phyloP scores from a whole-genome alignment of 2,113 vertebrate species.

The Hippoglossus stenolepis region DNA sequence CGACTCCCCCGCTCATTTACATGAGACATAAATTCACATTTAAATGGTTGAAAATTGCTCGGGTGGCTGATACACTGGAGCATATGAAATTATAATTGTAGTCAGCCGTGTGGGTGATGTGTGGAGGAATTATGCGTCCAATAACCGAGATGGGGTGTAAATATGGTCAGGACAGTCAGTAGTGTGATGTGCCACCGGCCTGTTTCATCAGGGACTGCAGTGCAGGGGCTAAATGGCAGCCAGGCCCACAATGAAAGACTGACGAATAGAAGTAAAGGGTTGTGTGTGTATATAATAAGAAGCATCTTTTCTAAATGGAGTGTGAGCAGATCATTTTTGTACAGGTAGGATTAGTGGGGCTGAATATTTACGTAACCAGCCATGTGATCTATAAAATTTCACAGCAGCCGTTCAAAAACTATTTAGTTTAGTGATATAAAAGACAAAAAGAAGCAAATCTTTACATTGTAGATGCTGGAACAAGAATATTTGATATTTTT shows the following conservation, averaged over 20 bases:
- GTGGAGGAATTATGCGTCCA: slow-evolving; percentile 67
- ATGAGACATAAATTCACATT: slow-evolving; percentile 82
- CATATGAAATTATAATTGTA: slow-evolving; percentile 79
- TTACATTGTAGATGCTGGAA: background rate
- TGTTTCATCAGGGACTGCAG: slow-evolving; percentile 61
- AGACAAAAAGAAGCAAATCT: no score
- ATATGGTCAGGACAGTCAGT: slow-evolving; percentile 49
- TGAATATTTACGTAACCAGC: background rate
- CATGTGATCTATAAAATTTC: background rate
- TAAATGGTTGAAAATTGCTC: slow-evolving; percentile 79
- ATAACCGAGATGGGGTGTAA: slow-evolving; percentile 72
- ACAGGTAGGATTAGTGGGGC: background rate
- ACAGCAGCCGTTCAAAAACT: background rate
- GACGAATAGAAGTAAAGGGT: slow-evolving; percentile 48
- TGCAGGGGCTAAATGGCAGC: slow-evolving; percentile 65
- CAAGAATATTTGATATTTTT: background rate
- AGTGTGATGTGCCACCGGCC: slow-evolving; percentile 58
- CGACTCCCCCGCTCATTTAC: slow-evolving; percentile 82
- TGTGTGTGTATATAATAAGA: slow-evolving; percentile 18
- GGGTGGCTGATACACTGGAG: slow-evolving; percentile 70
- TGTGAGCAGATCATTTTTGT: background rate
- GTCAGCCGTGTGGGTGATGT: slow-evolving; percentile 48
- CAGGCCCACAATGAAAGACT: slow-evolving; percentile 45
- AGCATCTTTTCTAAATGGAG: background rate
- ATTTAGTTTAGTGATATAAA: background rate